Percentiles rank a stretch among this genome's conserved stretches.
Conservation (phyloP, 2,797 vertebrate species). For the Anolis apletophallus region DNA sequence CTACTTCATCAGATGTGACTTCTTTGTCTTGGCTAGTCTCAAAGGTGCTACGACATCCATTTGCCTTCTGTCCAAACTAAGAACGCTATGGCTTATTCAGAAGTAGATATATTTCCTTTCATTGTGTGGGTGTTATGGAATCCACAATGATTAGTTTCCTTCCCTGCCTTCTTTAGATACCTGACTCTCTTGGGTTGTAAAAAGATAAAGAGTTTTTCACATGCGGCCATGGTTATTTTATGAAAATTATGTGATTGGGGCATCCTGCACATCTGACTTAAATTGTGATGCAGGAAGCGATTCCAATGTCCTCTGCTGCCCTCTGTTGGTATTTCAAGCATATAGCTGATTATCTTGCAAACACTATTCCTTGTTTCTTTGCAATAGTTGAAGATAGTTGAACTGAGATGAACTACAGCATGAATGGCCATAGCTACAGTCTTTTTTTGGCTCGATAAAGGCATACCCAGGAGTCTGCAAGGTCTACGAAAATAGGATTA, state of each 20-base stretch:
- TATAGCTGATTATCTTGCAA: background rate
- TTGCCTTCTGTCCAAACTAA: no score
- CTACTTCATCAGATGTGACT: no score
- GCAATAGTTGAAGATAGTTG: no score
- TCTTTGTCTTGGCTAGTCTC: no score
- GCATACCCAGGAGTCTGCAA: no score
- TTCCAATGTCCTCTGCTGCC: conserved; percentile 46
- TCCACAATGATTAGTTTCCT: background rate
- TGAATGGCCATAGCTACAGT: no score
- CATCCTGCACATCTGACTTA: fast-evolving
- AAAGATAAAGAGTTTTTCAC: no score
- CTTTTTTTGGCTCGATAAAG: no score
- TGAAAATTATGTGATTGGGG: background rate
- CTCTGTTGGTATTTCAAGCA: background rate
- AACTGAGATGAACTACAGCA: no score
- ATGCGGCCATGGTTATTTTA: background rate
- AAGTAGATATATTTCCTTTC: background rate
- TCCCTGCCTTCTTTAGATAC: background rate
- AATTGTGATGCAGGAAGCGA: background rate
- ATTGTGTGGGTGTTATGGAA: background rate
- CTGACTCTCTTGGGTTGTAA: background rate
- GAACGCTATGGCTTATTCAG: no score
- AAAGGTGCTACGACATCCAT: no score
- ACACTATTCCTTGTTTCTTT: fast-evolving
- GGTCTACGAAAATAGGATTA: no score